phyloP scores from a whole-genome alignment of 2,113 vertebrate genomes.

The Gnathonemus longibarbis region DNA sequence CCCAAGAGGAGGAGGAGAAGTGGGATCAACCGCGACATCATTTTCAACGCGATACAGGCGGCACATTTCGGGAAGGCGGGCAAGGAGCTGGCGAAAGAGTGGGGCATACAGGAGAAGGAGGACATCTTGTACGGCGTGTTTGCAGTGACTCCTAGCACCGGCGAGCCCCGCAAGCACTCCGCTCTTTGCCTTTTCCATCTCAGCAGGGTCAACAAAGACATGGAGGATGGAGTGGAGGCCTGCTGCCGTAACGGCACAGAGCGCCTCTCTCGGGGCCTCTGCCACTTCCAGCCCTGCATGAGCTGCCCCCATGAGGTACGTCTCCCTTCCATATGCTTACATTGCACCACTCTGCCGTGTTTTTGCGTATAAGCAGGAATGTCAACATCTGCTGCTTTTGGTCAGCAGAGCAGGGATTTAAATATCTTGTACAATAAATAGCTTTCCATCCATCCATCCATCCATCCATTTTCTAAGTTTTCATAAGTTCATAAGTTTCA shows the following conservation, averaged over 20 bases:
- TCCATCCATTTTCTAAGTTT: background rate
- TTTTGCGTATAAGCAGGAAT: background rate
- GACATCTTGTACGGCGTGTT: conserved; percentile 80
- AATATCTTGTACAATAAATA: background rate
- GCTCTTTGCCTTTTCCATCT: conserved; percentile 80
- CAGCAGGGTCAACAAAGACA: conserved; percentile 55
- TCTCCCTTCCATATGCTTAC: background rate
- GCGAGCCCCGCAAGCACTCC: conserved; percentile 45
- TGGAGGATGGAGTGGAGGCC: conserved; percentile 64
- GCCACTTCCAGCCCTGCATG: conserved; percentile 68
- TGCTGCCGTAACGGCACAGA: conserved; percentile 59
- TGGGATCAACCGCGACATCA: conserved; percentile 29
- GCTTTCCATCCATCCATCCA: background rate
- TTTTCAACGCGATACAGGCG: conserved; percentile 76
- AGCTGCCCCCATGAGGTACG: conserved; percentile 80
- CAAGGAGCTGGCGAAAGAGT: conserved; percentile 54
- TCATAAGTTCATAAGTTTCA: background rate
- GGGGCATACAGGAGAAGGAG: conserved; percentile 52
- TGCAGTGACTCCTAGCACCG: conserved; percentile 42
- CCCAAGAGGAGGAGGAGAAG: conserved; percentile 59
- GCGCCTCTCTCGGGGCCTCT: conserved; percentile 63
- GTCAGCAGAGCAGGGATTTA: background rate
- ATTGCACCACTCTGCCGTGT: background rate
- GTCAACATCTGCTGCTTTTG: background rate
- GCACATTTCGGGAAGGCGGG: conserved; percentile 68